phyloP scores from a whole-genome alignment of 2,888 invertebrate species.

The Linyphia triangularis region DNA sequence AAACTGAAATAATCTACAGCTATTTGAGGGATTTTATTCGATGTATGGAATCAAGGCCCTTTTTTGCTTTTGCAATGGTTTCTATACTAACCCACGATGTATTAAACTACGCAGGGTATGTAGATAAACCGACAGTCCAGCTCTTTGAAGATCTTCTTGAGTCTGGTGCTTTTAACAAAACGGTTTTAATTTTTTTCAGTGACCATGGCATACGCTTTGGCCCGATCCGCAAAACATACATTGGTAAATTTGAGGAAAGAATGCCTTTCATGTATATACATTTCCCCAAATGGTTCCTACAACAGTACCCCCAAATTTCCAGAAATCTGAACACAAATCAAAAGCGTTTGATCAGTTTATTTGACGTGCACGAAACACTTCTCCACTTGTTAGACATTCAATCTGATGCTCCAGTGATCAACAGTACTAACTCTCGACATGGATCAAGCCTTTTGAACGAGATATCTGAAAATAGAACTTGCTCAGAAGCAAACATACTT shows the following conservation, averaged over 20 bases:
- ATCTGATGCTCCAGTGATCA: neutral
- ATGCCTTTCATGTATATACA: slow-evolving; percentile 80
- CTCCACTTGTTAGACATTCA: slow-evolving; percentile 84
- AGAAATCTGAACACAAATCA: slow-evolving; percentile 78
- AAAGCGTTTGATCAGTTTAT: slow-evolving; percentile 79
- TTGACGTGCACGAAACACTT: slow-evolving; percentile 84
- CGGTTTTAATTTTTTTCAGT: slow-evolving; percentile 87
- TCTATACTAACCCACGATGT: slow-evolving; percentile 78
- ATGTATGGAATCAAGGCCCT: slow-evolving; percentile 60
- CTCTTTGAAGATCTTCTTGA: slow-evolving; percentile 83
- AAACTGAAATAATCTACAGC: slow-evolving; percentile 35
- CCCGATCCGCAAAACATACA: slow-evolving; percentile 87
- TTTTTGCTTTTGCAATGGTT: slow-evolving; percentile 79
- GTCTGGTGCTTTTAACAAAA: slow-evolving; percentile 84
- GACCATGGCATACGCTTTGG: slow-evolving; percentile 96
- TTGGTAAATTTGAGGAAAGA: slow-evolving; percentile 80
- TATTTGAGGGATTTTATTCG: slow-evolving; percentile 49
- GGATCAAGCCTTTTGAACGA: slow-evolving; percentile 78
- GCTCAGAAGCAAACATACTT: slow-evolving; percentile 79
- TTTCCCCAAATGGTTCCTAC: slow-evolving; percentile 78
- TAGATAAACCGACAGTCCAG: slow-evolving; percentile 78
- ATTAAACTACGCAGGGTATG: slow-evolving; percentile 78
- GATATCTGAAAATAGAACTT: slow-evolving; percentile 79
- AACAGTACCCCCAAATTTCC: slow-evolving; percentile 77
- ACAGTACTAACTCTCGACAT: neutral